These are phyloP conservation scores for Drosophila macrospina DNA, from an alignment of 2,888 invertebrate species.

Conservation along the genomic window DNA sequence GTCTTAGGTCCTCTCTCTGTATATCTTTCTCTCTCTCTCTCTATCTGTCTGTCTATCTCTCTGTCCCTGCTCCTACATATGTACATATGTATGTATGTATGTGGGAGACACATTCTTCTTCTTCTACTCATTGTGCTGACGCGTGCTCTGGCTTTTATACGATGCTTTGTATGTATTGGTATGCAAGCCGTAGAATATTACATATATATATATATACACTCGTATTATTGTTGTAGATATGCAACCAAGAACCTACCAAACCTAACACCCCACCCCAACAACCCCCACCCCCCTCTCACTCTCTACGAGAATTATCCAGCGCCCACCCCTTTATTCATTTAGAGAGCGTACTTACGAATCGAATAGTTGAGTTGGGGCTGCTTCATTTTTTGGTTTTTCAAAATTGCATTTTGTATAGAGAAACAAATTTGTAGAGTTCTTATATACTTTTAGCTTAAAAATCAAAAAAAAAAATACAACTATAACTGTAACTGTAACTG, in stretches of 20 bases:
- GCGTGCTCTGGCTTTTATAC: conserved; percentile 19
- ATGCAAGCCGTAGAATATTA: conserved; percentile 37
- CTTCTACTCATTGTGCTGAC: neutral
- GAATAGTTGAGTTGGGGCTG: conserved; percentile 51
- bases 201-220: conserved; percentile 12
- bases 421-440: conserved; percentile 46
- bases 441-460: conserved; percentile 46
- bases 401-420: conserved; percentile 60
- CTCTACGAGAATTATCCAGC: neutral
- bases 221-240: conserved; percentile 34
- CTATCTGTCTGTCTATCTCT: conserved; percentile 26
- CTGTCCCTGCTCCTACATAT: neutral
- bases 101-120: neutral
- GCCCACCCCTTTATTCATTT: neutral
- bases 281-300: neutral
- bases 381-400: conserved; percentile 47
- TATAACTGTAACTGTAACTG: conserved; percentile 20
- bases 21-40: conserved; percentile 3
- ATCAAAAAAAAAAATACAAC: conserved; percentile 32
- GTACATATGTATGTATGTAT: neutral
- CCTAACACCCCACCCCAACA: no score
- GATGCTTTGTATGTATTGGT: conserved; percentile 38
- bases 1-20: conserved; percentile 16
- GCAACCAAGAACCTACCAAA: conserved; percentile 5
- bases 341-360: conserved; percentile 24